phyloP scores from a whole-genome alignment of 2,113 vertebrate species.

The Eulacestoma nigropectus region DNA sequence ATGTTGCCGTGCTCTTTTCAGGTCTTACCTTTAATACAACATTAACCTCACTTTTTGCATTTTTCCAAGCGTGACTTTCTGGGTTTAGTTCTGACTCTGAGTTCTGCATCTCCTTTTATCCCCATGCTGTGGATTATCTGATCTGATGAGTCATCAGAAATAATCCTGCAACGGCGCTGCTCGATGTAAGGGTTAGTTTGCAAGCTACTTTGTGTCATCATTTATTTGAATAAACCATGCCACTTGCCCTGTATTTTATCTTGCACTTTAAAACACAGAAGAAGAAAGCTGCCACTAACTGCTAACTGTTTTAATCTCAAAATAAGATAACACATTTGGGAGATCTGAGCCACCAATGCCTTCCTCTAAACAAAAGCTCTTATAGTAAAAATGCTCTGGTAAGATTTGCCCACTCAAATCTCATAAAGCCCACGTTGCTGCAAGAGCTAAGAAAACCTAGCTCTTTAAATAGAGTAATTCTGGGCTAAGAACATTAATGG shows the following conservation, averaged over 20 bases:
- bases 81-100: neutral
- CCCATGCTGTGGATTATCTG: neutral
- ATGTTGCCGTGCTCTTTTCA: neutral
- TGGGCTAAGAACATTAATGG: constrained; percentile 48
- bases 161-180: neutral
- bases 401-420: constrained; percentile 24
- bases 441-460: constrained; percentile 2
- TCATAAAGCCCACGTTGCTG: neutral
- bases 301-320: neutral
- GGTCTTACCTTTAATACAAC: constrained; percentile 3
- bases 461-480: constrained; percentile 26
- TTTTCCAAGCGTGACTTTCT: neutral
- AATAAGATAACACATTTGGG: neutral
- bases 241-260: neutral
- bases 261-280: neutral
- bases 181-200: neutral
- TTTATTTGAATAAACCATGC: neutral
- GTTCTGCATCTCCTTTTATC: neutral
- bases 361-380: constrained; percentile 22
- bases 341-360: neutral
- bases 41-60: neutral
- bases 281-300: neutral
- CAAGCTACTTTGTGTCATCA: neutral
- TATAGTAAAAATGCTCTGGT: neutral
- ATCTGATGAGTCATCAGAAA: constrained; percentile 27